Base-by-base conservation (phyloP, 2,113 vertebrate species). In the Podocnemis expansa region DNA sequence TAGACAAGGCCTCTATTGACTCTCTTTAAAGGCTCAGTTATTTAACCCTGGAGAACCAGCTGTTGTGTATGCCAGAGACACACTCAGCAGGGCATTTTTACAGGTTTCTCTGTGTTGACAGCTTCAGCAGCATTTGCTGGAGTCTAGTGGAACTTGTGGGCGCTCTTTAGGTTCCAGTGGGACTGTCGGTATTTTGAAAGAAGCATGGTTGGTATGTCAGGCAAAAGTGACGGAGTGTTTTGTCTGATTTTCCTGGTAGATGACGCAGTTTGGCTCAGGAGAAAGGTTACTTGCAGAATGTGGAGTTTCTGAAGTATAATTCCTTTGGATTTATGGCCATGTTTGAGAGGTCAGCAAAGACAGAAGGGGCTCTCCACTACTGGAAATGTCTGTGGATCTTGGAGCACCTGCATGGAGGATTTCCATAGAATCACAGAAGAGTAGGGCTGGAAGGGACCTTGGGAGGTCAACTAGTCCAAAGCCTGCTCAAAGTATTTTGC, bases 11-110 rank as follows among this genome's bases (percentile, higher is more conserved):
- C 51, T 89, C 84, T 38, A n/a, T 55, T 86, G 89, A 85, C 10
- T 76, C 88, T 2, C 13, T 0, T 2, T 73, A 0, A 8, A 0
- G 0, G 38, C 19, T 49, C 31, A 1, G 41, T 43, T 52, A 43
- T 51, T 47, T 84, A 75, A 63, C 83, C 67, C 82, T 1, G 75
- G 85, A 60, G 47, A 89, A 43, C 0, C 0, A 2, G 22, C 78
- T 22, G 70, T 70, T 49, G 51, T 17, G 19, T 6, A 85, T 1
- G 1, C 7, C 63, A 21, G 9, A 0, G 0, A 52, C 29, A 38
- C 31, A 8, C 34, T 27, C 14, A 11, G 6, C 27, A 38, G 27
- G 41, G 55, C 17, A 43, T 56, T 82, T 76, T 22, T 31, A 31
- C 19, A 41, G 41, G 45, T 31, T 63, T 58, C 9, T 13, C 45